Evolutionary conservation across 2,888 invertebrate genomes (phyloP).

Genomic region (Colostygia pectinataria): DNA sequence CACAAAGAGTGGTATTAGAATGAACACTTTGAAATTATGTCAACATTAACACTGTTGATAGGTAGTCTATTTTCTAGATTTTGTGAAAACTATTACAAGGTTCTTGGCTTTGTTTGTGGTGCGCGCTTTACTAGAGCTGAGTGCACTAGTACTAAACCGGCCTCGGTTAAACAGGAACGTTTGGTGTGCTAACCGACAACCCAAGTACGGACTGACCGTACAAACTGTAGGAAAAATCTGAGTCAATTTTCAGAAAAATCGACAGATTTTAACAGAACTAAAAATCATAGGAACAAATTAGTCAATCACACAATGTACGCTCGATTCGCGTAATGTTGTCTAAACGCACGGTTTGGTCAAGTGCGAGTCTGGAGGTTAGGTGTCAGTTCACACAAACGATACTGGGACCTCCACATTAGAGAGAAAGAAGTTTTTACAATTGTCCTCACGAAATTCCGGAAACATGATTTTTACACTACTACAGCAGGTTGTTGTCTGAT

Average conservation of each 20-base stretch:
- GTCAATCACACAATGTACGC: slow-evolving; percentile 79
- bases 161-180: slow-evolving; percentile 58
- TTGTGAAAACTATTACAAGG: not conserved
- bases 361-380: slow-evolving; percentile 76
- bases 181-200: slow-evolving; percentile 57
- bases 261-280: slow-evolving; percentile 73
- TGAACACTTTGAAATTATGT: not conserved
- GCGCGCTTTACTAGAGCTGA: slow-evolving; percentile 9
- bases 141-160: slow-evolving; percentile 44
- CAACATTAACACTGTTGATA: no score
- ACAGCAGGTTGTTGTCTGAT: slow-evolving; percentile 24
- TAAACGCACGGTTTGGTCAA: slow-evolving; percentile 80
- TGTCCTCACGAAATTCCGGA: slow-evolving; percentile 19
- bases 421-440: slow-evolving; percentile 3
- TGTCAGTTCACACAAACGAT: slow-evolving; percentile 53
- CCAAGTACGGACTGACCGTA: slow-evolving; percentile 56
- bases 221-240: slow-evolving; percentile 62
- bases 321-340: slow-evolving; percentile 68
- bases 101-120: not conserved
- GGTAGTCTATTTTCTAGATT: not conserved
- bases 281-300: slow-evolving; percentile 81
- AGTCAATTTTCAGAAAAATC: slow-evolving; percentile 81
- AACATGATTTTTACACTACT: slow-evolving; percentile 2
- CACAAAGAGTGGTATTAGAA: not conserved
- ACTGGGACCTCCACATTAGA: slow-evolving; percentile 16